Base-by-base conservation (phyloP, 2,888 invertebrate genomes). In the Heliconius charithonia region DNA sequence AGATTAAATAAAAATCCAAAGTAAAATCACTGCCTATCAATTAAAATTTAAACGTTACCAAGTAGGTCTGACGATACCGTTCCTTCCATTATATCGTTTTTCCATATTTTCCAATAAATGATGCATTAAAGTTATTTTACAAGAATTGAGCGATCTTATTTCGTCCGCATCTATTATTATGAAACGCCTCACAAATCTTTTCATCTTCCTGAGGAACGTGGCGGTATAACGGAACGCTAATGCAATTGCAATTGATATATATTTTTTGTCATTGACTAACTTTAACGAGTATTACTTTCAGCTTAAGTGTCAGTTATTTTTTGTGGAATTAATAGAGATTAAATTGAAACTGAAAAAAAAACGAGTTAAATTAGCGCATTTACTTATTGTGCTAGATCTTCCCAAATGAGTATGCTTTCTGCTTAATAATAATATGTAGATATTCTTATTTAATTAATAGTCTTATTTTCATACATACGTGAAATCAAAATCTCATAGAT, bases 181-280 rank as follows among this genome's bases (percentile, higher is more conserved):
- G 67, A 78, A 69, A 74, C 45, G 32, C 6, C 72, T 65, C 56
- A n/a, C 66, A 74, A 69, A 74, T 78, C 67, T 78, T 78, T 78
- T 78, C 67, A 69, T 69, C 62, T 74, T 62, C 32, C 22, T 22
- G 27, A 59, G 37, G 56, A 69, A 19, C 65, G 37, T 51, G 77
- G 66, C 77, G 25, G n/a, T 62, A 59, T 77, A 56, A 22, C 41
- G 32, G 77, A 72, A 77, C 65, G 72, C 59, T 16, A 9, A 56
- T 72, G 16, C 32, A 59, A 72, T 59, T 59, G 72, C 59, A 16
- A 37, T 72, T n/a, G 32, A 32, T 32, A 72, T 59, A 22, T 22
- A 12, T n/a, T n/a, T n/a, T 59, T 59, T n/a, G n/a, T 0, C n/a
- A 22, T 56, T 19, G 19, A 56, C 22, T 56, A 22, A 45, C 45